Evolutionary conservation across 2,113 vertebrate genomes (phyloP).

Genomic region (Pogonocichla stellata): DNA sequence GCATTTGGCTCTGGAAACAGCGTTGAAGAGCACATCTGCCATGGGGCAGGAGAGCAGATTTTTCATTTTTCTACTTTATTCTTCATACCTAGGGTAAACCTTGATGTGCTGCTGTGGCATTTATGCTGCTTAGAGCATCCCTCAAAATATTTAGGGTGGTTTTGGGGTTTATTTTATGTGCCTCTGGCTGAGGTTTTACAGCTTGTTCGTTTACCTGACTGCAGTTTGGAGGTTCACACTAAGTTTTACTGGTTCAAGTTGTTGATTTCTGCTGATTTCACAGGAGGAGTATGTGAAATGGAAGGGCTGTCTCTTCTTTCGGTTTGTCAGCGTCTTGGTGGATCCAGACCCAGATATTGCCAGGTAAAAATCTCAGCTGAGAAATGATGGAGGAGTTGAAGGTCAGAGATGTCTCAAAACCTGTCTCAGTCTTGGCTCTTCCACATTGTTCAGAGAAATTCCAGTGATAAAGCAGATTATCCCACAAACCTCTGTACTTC

Average conservation of each 20-base stretch:
- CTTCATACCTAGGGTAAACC: neutral
- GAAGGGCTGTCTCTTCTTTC: conserved; percentile 93
- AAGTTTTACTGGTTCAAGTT: neutral
- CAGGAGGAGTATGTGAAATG: conserved; percentile 97
- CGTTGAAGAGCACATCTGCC: neutral
- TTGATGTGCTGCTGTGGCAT: neutral
- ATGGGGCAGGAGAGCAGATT: neutral
- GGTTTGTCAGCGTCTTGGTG: conserved; percentile 83
- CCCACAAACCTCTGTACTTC: neutral
- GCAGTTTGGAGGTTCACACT: rapidly evolving
- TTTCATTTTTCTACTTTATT: neutral
- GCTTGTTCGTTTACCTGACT: neutral
- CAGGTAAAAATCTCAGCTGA: conserved; percentile 76
- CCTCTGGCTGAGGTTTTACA: neutral
- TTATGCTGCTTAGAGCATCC: neutral
- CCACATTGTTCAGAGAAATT: neutral
- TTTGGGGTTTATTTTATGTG: neutral
- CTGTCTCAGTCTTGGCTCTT: neutral
- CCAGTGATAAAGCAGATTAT: neutral
- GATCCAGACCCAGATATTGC: conserved; percentile 84
- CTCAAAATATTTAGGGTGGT: too few relatives aligned
- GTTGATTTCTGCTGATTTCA: neutral
- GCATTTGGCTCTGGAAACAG: neutral
- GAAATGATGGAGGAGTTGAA: neutral
- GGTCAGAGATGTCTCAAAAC: neutral